A percentile compares a stretch with the other conserved stretches of the same genome.
Evolutionary conservation across 2,888 invertebrate species (phyloP).

Genomic region (Malthinus flaveolus): DNA sequence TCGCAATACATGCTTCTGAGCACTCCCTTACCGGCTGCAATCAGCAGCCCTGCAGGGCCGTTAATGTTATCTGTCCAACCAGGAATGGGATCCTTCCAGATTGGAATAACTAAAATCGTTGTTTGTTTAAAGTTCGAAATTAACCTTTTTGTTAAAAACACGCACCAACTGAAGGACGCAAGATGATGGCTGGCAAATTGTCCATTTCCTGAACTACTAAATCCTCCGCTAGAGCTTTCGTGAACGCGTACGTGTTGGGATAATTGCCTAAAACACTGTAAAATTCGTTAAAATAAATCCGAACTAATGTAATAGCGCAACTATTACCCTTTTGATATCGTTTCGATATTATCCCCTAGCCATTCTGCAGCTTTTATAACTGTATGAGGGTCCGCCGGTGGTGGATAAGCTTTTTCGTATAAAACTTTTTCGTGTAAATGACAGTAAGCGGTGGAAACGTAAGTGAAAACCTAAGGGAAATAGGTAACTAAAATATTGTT

Average conservation of each 20-base stretch:
- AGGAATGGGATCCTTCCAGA: conserved; percentile 81
- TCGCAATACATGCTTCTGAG: conserved; percentile 87
- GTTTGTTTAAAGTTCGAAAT: not conserved
- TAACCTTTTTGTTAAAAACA: conserved; percentile 11
- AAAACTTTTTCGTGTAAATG: conserved; percentile 82
- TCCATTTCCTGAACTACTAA: conserved; percentile 78
- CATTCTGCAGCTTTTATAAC: conserved; percentile 78
- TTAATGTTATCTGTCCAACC: conserved; percentile 95
- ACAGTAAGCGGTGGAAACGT: conserved; percentile 90
- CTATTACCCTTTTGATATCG: conserved; percentile 64
- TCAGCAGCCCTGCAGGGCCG: conserved; percentile 85
- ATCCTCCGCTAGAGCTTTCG: conserved; percentile 88
- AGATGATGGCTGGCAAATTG: conserved; percentile 75
- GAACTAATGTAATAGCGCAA: not conserved
- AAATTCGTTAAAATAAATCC: conserved; percentile 16
- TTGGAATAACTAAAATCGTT: conserved; percentile 78
- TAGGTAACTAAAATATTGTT: not conserved
- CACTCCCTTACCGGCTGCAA: conserved; percentile 85
- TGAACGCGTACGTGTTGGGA: conserved; percentile 93
- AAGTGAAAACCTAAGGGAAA: conserved; percentile 64
- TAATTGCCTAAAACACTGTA: conserved; percentile 70
- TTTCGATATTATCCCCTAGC: conserved; percentile 71
- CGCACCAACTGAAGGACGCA: conserved; percentile 83
- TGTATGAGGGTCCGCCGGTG: conserved; percentile 75
- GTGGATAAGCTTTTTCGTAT: conserved; percentile 85